Evolutionary conservation across 1,140 invertebrate species (phyloP).

Genomic region (Hycleus phaleratus): DNA sequence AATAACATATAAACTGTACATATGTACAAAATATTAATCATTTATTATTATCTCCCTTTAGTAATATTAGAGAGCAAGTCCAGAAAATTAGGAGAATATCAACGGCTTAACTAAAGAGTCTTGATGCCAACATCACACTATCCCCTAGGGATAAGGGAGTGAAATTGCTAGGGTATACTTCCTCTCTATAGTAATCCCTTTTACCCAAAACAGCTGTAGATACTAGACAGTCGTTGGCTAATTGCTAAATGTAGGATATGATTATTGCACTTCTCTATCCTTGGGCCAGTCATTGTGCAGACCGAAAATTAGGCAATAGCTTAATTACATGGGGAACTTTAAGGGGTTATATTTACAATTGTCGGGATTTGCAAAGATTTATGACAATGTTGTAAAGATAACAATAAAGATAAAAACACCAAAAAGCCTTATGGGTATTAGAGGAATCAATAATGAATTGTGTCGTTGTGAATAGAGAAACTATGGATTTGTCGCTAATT

Average conservation of each 20-base stretch:
- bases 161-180: constrained; percentile 16
- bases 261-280: constrained; percentile 9
- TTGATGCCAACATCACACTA: constrained; percentile 19
- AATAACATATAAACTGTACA: too few relatives aligned
- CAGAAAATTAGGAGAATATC: constrained; percentile 30
- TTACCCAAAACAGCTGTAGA: constrained; percentile 16
- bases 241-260: constrained; percentile 20
- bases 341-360: too few relatives aligned
- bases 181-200: constrained; percentile 15
- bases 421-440: too few relatives aligned
- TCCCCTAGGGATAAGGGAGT: constrained; percentile 14
- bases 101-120: constrained; percentile 27
- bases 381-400: too few relatives aligned
- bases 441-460: too few relatives aligned
- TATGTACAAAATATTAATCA: too few relatives aligned
- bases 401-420: too few relatives aligned
- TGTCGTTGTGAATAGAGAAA: too few relatives aligned
- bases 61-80: constrained; percentile 16
- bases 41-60: too few relatives aligned
- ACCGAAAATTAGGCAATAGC: too few relatives aligned
- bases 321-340: too few relatives aligned
- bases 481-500: neutral
- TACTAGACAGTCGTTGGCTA: constrained; percentile 17
- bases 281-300: neutral
- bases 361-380: too few relatives aligned